A percentile compares a stretch with the other conserved stretches of the same genome.
Conservation (phyloP, 2,888 invertebrate genomes). For the Tenthredo mesomela region DNA sequence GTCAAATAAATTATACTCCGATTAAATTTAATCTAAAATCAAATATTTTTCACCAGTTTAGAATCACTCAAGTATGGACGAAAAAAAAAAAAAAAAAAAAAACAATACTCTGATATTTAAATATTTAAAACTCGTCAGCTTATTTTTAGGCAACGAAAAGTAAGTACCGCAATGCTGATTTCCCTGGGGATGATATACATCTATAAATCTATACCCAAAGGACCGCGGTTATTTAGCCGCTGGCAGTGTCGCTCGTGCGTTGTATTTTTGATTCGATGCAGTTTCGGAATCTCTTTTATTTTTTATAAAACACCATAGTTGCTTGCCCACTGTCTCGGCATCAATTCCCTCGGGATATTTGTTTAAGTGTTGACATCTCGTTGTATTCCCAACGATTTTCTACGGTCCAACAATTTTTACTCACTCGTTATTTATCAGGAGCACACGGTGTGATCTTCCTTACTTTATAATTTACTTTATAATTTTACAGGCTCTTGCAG, state of each 20-base stretch:
- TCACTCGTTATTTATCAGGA: not conserved
- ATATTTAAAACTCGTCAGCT: conserved; percentile 30
- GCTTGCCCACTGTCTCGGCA: not conserved
- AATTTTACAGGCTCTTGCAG: not conserved
- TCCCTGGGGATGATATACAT: conserved; percentile 67
- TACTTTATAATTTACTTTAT: not conserved
- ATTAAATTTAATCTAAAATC: not conserved
- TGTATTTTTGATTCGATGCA: conserved; percentile 55
- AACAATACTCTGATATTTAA: not conserved
- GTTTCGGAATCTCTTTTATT: not conserved
- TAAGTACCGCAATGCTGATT: conserved; percentile 67
- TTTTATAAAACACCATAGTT: not conserved
- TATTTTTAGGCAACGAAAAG: conserved; percentile 20
- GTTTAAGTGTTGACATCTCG: conserved; percentile 37
- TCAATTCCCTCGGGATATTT: conserved; percentile 30
- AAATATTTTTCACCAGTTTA: not conserved
- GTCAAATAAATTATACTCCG: not conserved
- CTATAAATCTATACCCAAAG: conserved; percentile 67
- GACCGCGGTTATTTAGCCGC: conserved; percentile 50
- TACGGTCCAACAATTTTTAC: not conserved
- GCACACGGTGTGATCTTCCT: not conserved
- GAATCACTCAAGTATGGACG: not conserved
- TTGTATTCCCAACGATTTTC: conserved; percentile 31
- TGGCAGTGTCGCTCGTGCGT: conserved; percentile 46
- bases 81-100: not conserved